These are phyloP conservation scores for Trissolcus basalis DNA, from an alignment of 1,140 invertebrate species.

Conservation along the genomic window DNA sequence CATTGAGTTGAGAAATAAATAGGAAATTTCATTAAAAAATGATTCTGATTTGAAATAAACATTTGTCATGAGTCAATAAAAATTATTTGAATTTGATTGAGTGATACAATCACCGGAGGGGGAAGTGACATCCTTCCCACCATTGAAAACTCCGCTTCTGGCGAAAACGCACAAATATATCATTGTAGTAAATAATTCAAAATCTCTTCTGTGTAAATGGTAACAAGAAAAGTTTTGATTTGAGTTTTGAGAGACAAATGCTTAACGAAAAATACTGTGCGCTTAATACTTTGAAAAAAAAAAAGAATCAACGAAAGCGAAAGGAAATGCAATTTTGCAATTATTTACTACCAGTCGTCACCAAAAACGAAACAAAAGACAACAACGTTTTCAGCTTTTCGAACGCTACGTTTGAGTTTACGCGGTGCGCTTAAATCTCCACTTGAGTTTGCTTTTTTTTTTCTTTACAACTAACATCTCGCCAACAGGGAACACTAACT, in stretches of 20 bases:
- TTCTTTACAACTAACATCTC: neutral
- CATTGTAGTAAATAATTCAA: conserved; percentile 26
- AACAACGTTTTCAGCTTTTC: conserved; percentile 24
- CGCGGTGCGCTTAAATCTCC: conserved; percentile 11
- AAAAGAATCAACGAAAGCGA: too few species aligned
- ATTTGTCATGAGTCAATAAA: too few species aligned
- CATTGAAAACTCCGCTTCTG: too few species aligned
- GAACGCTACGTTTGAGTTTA: conserved; percentile 51
- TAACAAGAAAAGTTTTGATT: too few species aligned
- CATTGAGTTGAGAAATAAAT: too few species aligned
- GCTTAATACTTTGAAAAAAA: conserved; percentile 33
- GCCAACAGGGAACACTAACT: too few species aligned
- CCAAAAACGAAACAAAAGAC: conserved; percentile 11
- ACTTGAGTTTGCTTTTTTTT: neutral
- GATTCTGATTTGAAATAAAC: too few species aligned
- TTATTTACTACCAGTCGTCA: conserved; percentile 45
- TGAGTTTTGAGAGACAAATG: neutral
- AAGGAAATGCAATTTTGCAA: conserved; percentile 37
- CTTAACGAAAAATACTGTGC: conserved; percentile 33
- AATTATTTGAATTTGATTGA: too few species aligned
- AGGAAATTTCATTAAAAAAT: too few species aligned
- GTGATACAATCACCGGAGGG: too few species aligned
- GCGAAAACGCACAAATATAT: neutral
- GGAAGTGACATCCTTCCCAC: too few species aligned
- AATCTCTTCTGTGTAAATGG: neutral